Base-by-base conservation (phyloP, 2,797 vertebrate species). In the Rousettus madagascariensis region DNA sequence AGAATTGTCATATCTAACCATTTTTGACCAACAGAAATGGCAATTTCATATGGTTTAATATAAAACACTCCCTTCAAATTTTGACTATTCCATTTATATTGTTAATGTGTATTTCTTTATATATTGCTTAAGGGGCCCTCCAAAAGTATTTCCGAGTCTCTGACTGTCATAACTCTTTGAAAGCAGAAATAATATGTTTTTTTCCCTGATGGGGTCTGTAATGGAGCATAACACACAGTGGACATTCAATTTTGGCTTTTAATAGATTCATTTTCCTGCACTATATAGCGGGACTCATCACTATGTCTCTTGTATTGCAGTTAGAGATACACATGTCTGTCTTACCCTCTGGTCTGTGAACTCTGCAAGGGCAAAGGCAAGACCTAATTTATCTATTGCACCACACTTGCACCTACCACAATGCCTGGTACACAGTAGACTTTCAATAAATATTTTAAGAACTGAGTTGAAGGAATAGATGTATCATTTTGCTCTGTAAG, bases 361-460 rank as follows among this genome's bases (percentile, higher is more conserved):
- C 33, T 78, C 36, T 71, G n/a, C 20, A 33, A 86, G 33, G 75
- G n/a, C 26, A 93, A 71, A 93, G 12, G 2, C 17, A 46, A 93
- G 28, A 22, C 74, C 43, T 94, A 49, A 89, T 91, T 96, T 43
- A 94, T 61, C n/a, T 86, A 36, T 92, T 36, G 57, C 33, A 63
- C n/a, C 22, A n/a, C 20, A 8, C 13, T 68, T 84, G 30, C 5
- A 86, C 55, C 38, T 61, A 84, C 38, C n/a, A 86, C 6, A 36
- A 59, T 93, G 41, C 36, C 36, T 93, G 38, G 33, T 63, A 90
- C 49, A 80, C 71, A 78, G 46, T 65, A 92, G 65, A 91, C 30
- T 20, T 53, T 94, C 82, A 86, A 49, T 90, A 94, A 97, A 91
- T 90, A 94, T 82, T 95, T 94, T 38, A 33, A 91, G 38, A 94